Base-by-base conservation (phyloP, 2,888 invertebrate species). In the Caenorhabditis sp. region DNA sequence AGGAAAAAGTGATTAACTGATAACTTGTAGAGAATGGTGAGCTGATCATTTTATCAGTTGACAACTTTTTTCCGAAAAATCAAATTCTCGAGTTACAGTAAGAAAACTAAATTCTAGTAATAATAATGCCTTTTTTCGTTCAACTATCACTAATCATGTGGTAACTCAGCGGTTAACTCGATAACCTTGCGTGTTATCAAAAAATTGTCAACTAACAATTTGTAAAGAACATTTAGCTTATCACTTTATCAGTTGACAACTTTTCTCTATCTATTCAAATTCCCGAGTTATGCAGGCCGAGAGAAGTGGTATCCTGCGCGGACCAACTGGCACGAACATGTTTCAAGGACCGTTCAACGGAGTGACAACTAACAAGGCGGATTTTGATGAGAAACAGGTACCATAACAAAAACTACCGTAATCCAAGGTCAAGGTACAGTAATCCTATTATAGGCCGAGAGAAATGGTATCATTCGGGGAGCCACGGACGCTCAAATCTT, bases 321-420 rank as follows among this genome's bases (percentile, higher is more conserved):
- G 67, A 6, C 60, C 65, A 11, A 61, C 44, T 13, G 64, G 35
- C n/a, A 60, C 70, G 0, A 53, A 60, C 4, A 68, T 80, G 56
- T 72, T 72, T 2, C 22, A 22, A 1, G 72, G 69, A 4, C 82
- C 53, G 6, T 83, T 83, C 24, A 50, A 76, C 24, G 71, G 79
- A 11, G 37, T 32, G 0, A 80, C 83, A 11, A 83, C 83, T 6
- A 80, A 83, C 44, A 68, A 76, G 26, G 35, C 71, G 3, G 83
- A 83, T 53, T 83, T 62, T 47, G 71, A n/a, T n/a, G n/a, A n/a
- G n/a, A n/a, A n/a, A n/a, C n/a, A n/a, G n/a, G n/a, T n/a, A n/a
- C n/a, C n/a, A n/a, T n/a, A n/a, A n/a, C n/a, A n/a, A n/a, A n/a
- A n/a, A n/a, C n/a, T n/a, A n/a, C n/a, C n/a, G n/a, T n/a, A n/a